Percentiles rank a stretch among this genome's conserved stretches.
These are phyloP conservation scores for Cheilosia variabilis DNA, from an alignment of 2,888 invertebrate species.

Conservation along the genomic window DNA sequence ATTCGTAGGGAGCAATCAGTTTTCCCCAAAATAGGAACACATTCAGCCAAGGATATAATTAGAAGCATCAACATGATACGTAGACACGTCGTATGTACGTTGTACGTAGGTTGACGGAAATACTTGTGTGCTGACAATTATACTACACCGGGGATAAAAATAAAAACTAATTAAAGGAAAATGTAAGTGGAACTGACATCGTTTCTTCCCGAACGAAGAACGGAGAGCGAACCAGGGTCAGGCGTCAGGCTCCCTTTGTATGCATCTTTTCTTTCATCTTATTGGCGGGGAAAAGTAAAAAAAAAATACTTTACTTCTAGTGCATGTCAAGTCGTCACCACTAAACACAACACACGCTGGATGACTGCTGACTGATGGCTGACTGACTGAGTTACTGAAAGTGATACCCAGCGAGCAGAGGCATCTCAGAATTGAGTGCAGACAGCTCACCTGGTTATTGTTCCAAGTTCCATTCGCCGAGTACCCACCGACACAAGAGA, in stretches of 20 bases:
- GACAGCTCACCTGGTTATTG: slow-evolving; percentile 56
- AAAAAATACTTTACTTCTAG: slow-evolving; percentile 28
- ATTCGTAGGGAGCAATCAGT: slow-evolving; percentile 4
- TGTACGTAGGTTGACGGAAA: slow-evolving; percentile 65
- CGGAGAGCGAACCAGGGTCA: slow-evolving; percentile 45
- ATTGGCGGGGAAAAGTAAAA: neutral
- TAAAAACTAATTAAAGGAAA: slow-evolving; percentile 73
- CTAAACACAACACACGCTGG: slow-evolving; percentile 45
- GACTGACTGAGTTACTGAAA: slow-evolving; percentile 68
- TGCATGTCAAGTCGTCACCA: slow-evolving; percentile 66
- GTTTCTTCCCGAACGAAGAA: slow-evolving; percentile 21
- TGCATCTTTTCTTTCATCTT: slow-evolving; percentile 45
- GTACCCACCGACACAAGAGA: neutral
- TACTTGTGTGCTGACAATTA: slow-evolving; percentile 65
- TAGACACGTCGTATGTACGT: slow-evolving; percentile 22
- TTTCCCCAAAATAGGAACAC: slow-evolving; percentile 34
- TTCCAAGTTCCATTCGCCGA: slow-evolving; percentile 31
- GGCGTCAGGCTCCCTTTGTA: neutral
- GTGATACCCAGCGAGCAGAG: slow-evolving; percentile 40
- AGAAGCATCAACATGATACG: slow-evolving; percentile 34
- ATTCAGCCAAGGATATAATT: slow-evolving; percentile 42
- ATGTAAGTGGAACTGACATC: slow-evolving; percentile 69
- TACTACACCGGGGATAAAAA: slow-evolving; percentile 58
- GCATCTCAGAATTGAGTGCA: slow-evolving; percentile 43
- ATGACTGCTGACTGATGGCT: slow-evolving; percentile 53